Percentiles rank a stretch among this genome's conserved stretches.
phyloP scores from a whole-genome alignment of 2,888 invertebrate species.

The Lasioglossum zephyrum region DNA sequence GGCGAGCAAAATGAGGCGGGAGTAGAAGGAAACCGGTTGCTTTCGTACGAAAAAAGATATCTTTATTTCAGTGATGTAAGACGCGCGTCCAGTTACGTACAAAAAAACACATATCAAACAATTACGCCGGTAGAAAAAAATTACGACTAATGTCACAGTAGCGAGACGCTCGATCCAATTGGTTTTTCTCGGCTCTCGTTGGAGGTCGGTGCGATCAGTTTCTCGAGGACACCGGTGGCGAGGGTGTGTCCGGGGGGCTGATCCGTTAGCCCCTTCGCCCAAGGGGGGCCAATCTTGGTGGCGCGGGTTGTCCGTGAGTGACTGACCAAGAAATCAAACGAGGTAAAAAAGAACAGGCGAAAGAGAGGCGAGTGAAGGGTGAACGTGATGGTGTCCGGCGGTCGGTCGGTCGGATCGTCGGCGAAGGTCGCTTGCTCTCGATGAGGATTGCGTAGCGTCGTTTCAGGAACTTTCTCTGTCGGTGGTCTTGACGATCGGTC shows the following conservation, averaged over 20 bases:
- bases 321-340: background rate
- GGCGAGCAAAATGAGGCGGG: too few relatives aligned
- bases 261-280: background rate
- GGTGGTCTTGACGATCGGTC: background rate
- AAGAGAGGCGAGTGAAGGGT: constrained; percentile 1
- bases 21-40: background rate
- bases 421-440: constrained; percentile 3
- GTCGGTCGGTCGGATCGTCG: background rate
- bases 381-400: background rate
- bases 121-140: constrained; percentile 20
- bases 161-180: constrained; percentile 27
- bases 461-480: constrained; percentile 18
- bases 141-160: constrained; percentile 17
- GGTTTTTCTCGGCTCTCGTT: background rate
- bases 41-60: constrained; percentile 59
- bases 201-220: constrained; percentile 21
- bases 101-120: constrained; percentile 18
- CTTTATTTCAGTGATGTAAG: constrained; percentile 60
- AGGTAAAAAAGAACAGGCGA: background rate
- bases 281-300: constrained; percentile 28
- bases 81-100: constrained; percentile 46
- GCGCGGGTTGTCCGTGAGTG: background rate
- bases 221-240: background rate
- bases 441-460: background rate
- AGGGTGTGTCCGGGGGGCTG: background rate